A percentile compares a stretch with the other conserved stretches of the same genome.
These are phyloP conservation scores for Takifugu flavidus DNA, from an alignment of 2,113 vertebrate species.

Conservation along the genomic window DNA sequence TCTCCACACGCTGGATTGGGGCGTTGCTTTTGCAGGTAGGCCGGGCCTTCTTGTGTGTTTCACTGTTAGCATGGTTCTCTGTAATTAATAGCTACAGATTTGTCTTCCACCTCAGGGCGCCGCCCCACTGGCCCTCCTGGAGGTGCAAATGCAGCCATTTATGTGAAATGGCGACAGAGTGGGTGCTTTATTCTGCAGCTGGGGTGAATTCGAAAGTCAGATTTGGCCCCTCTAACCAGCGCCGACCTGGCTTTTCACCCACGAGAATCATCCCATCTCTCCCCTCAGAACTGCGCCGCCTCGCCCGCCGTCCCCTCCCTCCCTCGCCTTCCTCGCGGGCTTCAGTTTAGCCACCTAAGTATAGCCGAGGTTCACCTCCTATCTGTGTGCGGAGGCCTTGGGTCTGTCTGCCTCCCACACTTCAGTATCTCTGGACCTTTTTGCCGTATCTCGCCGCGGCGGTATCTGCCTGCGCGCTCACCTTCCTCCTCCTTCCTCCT, in stretches of 20 bases:
- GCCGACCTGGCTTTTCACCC: slow-evolving; percentile 5
- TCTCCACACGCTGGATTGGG: no score
- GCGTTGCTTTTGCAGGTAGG: no score
- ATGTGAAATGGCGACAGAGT: no score
- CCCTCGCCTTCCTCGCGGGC: not conserved
- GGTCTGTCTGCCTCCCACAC: slow-evolving; percentile 45
- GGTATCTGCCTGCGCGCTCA: slow-evolving; percentile 34
- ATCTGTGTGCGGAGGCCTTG: slow-evolving; percentile 35
- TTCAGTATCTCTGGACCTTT: slow-evolving; percentile 52
- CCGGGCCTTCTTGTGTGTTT: no score
- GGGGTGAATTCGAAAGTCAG: no score
- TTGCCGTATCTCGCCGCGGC: slow-evolving; percentile 52
- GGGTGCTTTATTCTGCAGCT: no score
- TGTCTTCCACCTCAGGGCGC: no score
- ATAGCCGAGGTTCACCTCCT: slow-evolving; percentile 39
- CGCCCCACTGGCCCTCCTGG: no score
- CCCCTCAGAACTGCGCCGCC: not conserved
- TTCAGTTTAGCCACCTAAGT: slow-evolving; percentile 9
- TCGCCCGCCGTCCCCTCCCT: not conserved
- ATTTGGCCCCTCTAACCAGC: no score
- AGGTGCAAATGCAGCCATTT: no score
- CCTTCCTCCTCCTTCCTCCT: slow-evolving; percentile 19
- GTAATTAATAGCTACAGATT: no score
- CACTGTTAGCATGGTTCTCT: no score
- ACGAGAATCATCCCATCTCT: not conserved